Evolutionary conservation across 2,113 vertebrate genomes (phyloP), one percentile per base, ranked within the genome.

Genomic region (Nibea albiflora): DNA sequence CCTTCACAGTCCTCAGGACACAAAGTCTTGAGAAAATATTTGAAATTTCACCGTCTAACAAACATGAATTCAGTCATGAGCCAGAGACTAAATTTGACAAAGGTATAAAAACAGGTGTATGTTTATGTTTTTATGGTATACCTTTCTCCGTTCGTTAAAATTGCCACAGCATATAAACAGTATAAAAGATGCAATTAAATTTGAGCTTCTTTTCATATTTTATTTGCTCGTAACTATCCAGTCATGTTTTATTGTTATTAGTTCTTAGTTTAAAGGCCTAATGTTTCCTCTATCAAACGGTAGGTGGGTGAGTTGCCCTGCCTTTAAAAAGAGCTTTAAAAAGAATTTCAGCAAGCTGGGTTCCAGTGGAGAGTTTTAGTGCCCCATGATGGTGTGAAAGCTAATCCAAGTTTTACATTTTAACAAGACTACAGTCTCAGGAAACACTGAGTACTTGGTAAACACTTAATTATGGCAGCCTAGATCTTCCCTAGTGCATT

Each of bases 121-220:
- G 62, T 39, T 47, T 20, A 52, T 49, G 56, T 20, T 73, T 76
- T 83, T 67, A 73, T 60, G 67, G 62, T 56, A 17, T 20, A 46
- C 39, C 31, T 15, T 60, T 61, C 72, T 74, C 54, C 4, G 47
- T 56, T 26, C 52, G 22, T 80, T 76, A 84, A 82, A 84, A 70
- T 52, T 39, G 53, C 56, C 67, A 54, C 70, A 62, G 67, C 39
- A 20, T 76, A 79, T 71, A 84, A 90, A 86, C 39, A 53, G 66
- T 71, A 61, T 79, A 54, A 87, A 80, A 81, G 20, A 58, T 78
- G 79, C 66, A 69, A 77, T 87, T 66, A 86, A 80, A 65, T 47
- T 79, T 86, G 1, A 81, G 70, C 66, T 82, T 66, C 54, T 79
- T 79, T 87, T 85, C 42, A 24, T 76, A 52, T 78, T 90, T 88